Evolutionary conservation across 2,797 vertebrate species (phyloP).

Genomic region (Anabacerthia variegaticeps): DNA sequence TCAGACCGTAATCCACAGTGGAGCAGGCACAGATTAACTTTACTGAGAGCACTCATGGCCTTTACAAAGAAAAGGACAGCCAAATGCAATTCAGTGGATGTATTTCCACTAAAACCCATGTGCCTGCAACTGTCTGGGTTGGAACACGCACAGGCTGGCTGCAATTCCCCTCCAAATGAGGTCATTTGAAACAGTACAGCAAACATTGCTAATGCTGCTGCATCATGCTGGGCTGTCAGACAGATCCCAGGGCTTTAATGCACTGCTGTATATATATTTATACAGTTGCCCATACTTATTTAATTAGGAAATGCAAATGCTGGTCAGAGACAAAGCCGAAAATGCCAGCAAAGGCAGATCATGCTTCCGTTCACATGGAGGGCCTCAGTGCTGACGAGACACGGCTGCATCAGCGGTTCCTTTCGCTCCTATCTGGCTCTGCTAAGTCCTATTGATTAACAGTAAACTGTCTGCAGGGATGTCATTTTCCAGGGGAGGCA

Average conservation of each 20-base stretch:
- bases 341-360: conserved; percentile 44
- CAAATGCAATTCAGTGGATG: not conserved
- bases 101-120: conserved; percentile 14
- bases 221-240: conserved; percentile 45
- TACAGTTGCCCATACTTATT: not conserved
- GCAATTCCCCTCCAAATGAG: conserved; percentile 21
- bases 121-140: conserved; percentile 47
- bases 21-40: not conserved
- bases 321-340: conserved; percentile 41
- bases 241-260: conserved; percentile 17
- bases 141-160: not conserved
- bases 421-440: not conserved
- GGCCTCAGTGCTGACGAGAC: not conserved
- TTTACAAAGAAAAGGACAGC: not conserved
- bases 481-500: not conserved
- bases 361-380: not conserved
- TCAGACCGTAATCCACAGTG: not conserved
- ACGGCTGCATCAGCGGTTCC: conserved; percentile 47
- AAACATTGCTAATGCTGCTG: conserved; percentile 29
- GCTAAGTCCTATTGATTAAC: conserved; percentile 48
- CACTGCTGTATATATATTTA: not conserved
- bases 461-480: not conserved
- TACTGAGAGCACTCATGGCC: not conserved
- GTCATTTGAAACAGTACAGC: not conserved
- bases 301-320: conserved; percentile 36